A percentile compares a stretch with the other conserved stretches of the same genome.
Evolutionary conservation across 1,140 invertebrate genomes (phyloP).

Genomic region (Tyrophagus putrescentiae): DNA sequence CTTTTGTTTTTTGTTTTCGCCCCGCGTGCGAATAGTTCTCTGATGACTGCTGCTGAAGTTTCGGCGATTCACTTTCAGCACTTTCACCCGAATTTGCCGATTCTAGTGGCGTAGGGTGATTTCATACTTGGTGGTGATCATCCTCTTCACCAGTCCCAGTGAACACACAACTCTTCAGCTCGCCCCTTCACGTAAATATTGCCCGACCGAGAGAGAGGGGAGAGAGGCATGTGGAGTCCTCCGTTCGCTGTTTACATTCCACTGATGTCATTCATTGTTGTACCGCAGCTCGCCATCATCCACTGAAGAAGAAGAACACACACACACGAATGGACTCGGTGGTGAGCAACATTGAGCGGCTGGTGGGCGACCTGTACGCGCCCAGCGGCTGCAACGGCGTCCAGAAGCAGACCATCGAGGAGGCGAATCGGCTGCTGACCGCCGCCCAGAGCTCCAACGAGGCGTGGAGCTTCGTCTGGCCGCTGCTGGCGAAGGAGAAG

Average conservation of each 20-base stretch:
- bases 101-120: too few relatives aligned
- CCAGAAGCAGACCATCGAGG: slow-evolving; percentile 40
- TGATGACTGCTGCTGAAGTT: too few relatives aligned
- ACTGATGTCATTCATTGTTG: too few relatives aligned
- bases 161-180: too few relatives aligned
- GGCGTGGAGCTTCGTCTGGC: slow-evolving; percentile 79
- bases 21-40: too few relatives aligned
- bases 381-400: slow-evolving; percentile 14
- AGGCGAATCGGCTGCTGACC: slow-evolving; percentile 65
- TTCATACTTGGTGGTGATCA: too few relatives aligned
- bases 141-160: too few relatives aligned
- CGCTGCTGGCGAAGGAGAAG: slow-evolving; percentile 57
- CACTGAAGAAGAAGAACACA: too few relatives aligned
- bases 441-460: slow-evolving; percentile 59
- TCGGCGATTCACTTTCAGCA: too few relatives aligned
- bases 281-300: too few relatives aligned
- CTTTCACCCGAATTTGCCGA: too few relatives aligned
- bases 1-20: not conserved
- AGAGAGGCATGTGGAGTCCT: not conserved
- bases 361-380: slow-evolving; percentile 38
- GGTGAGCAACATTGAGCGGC: slow-evolving; percentile 18
- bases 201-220: not conserved
- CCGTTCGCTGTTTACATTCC: not conserved
- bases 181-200: not conserved
- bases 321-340: slow-evolving; percentile 8